These are phyloP conservation scores for Ophioderma brevispina DNA, from an alignment of 35 echinoderm and acorn worm species.

Conservation along the genomic window DNA sequence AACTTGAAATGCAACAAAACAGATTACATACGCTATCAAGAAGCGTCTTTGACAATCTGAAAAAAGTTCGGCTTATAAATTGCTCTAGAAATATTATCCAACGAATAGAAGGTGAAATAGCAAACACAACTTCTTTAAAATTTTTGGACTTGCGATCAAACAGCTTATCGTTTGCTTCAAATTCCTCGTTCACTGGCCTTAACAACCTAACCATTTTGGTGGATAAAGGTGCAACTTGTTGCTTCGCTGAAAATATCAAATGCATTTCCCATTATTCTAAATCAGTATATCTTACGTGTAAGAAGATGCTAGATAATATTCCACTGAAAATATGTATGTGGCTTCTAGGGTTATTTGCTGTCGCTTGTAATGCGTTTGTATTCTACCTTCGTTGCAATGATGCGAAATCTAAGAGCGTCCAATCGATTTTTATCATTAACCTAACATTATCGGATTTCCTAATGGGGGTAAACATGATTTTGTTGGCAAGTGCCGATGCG, in stretches of 20 bases:
- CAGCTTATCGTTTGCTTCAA: too few relatives aligned
- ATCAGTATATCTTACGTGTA: too few relatives aligned
- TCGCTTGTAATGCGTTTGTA: slow-evolving; percentile 68
- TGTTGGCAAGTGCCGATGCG: slow-evolving; percentile 60
- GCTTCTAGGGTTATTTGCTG: slow-evolving; percentile 66
- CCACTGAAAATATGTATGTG: slow-evolving; percentile 46
- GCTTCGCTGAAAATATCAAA: too few relatives aligned
- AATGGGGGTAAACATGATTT: slow-evolving; percentile 82
- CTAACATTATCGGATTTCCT: slow-evolving; percentile 76
- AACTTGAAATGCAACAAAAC: neutral
- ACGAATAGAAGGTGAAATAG: too few relatives aligned
- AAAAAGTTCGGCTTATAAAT: neutral
- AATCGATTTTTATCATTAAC: slow-evolving; percentile 64
- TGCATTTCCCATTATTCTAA: too few relatives aligned
- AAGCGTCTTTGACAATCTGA: neutral
- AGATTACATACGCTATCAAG: neutral
- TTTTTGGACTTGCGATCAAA: too few relatives aligned
- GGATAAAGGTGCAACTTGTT: too few relatives aligned
- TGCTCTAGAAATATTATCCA: too few relatives aligned
- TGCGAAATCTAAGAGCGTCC: neutral
- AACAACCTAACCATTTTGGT: too few relatives aligned
- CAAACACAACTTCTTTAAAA: too few relatives aligned
- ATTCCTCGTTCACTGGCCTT: too few relatives aligned
- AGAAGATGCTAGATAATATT: too few relatives aligned
- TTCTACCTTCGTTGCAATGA: slow-evolving; percentile 36